phyloP scores from a whole-genome alignment of 2,888 invertebrate genomes.

The Dicranocentrus wangi region DNA sequence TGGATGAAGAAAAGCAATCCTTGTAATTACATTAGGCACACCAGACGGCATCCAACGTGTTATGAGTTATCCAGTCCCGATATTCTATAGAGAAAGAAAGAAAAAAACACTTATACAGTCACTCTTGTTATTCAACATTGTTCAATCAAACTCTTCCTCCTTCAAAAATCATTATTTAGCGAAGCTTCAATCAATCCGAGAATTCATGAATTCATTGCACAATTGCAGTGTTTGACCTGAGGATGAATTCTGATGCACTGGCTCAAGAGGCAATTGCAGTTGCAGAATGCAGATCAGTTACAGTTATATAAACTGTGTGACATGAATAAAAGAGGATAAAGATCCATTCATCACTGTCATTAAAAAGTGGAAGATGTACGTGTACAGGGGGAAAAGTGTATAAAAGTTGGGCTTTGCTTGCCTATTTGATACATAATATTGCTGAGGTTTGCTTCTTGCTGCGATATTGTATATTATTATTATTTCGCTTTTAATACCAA shows the following conservation, averaged over 20 bases:
- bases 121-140: not conserved
- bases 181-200: no score
- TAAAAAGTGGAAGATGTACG: not conserved
- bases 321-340: slow-evolving; percentile 21
- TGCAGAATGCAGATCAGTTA: slow-evolving; percentile 18
- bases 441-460: no score
- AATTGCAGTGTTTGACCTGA: not conserved
- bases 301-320: slow-evolving; percentile 39
- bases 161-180: no score
- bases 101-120: not conserved
- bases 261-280: not conserved
- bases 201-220: not conserved
- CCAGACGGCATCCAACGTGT: slow-evolving; percentile 62
- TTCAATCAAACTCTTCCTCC: no score
- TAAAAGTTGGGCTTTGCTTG: no score
- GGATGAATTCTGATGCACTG: not conserved
- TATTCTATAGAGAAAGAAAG: slow-evolving; percentile 52
- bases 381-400: no score
- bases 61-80: slow-evolving; percentile 58
- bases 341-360: slow-evolving; percentile 42
- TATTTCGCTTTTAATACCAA: no score
- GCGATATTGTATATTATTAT: no score
- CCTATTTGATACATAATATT: no score
- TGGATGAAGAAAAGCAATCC: no score
- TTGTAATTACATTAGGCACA: slow-evolving; percentile 35